A percentile compares a stretch with the other conserved stretches of the same genome.
phyloP scores from a whole-genome alignment of 2,797 vertebrate genomes.

The Amblyopsis hoosieri region DNA sequence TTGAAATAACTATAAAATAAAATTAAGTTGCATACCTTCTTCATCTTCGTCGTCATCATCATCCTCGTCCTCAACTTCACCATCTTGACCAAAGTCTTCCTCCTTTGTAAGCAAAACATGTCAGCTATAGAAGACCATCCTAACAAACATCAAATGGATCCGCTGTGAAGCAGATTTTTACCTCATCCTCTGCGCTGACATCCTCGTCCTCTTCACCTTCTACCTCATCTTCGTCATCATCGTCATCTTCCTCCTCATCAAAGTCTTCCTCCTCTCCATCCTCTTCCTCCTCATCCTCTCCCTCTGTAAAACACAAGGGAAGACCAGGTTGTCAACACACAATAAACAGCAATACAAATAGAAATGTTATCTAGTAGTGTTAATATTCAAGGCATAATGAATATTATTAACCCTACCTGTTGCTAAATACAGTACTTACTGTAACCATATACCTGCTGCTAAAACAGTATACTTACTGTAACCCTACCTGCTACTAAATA shows the following conservation, averaged over 20 bases:
- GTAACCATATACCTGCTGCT: too few species aligned
- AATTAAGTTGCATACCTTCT: slow-evolving; percentile 62
- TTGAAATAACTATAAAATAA: background rate
- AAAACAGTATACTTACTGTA: too few species aligned
- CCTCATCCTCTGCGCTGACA: too few species aligned
- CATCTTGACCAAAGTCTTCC: slow-evolving; percentile 85
- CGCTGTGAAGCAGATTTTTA: background rate
- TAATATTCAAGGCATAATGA: too few species aligned
- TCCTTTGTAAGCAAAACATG: slow-evolving; percentile 62
- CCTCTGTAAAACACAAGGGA: slow-evolving; percentile 65
- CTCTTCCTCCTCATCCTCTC: slow-evolving; percentile 83
- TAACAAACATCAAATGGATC: background rate
- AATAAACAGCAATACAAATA: background rate
- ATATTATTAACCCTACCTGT: too few species aligned
- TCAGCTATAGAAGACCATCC: background rate
- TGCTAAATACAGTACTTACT: too few species aligned
- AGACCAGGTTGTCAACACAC: slow-evolving; percentile 3
- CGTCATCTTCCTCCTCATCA: slow-evolving; percentile 88
- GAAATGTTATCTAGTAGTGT: too few species aligned
- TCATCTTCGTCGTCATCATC: slow-evolving; percentile 79
- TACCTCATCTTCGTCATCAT: slow-evolving; percentile 88
- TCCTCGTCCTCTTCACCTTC: background rate
- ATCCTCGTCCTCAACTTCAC: slow-evolving; percentile 86
- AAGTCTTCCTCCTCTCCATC: slow-evolving; percentile 85
- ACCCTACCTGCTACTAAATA: too few species aligned